These are phyloP conservation scores for Ptycholaimellus sp. DNA, from an alignment of 2,888 invertebrate species.

Conservation along the genomic window DNA sequence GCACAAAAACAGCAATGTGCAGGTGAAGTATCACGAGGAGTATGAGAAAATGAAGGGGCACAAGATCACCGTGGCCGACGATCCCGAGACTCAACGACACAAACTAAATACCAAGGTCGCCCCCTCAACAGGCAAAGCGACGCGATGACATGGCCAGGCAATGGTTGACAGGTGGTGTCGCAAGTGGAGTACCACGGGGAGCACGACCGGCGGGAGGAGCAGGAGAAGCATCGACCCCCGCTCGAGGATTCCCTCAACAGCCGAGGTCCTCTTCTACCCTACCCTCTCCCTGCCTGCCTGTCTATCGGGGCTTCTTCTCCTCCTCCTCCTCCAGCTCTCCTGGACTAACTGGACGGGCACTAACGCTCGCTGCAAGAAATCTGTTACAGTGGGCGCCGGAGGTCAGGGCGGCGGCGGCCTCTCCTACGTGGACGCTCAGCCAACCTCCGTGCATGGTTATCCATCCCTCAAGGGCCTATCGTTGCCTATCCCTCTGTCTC, in stretches of 20 bases:
- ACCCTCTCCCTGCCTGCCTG: too few relatives aligned
- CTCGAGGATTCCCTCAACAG: slow-evolving; percentile 1
- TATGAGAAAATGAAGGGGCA: slow-evolving; percentile 88
- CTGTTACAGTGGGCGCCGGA: too few relatives aligned
- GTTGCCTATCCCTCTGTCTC: background rate
- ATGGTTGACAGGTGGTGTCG: slow-evolving; percentile 14
- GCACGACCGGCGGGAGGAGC: slow-evolving; percentile 68
- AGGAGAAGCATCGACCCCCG: slow-evolving; percentile 56
- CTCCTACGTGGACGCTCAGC: background rate
- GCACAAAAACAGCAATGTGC: too few relatives aligned
- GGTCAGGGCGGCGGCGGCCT: background rate
- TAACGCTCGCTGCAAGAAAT: too few relatives aligned
- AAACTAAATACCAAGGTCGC: too few relatives aligned
- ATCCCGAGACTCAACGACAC: too few relatives aligned
- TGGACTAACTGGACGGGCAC: too few relatives aligned
- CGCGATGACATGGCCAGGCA: background rate
- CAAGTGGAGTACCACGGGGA: slow-evolving; percentile 83
- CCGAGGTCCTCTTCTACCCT: too few relatives aligned
- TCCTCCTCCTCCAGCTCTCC: too few relatives aligned
- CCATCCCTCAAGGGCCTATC: background rate
- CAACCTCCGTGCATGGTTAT: background rate
- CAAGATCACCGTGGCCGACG: slow-evolving; percentile 82
- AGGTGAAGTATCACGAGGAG: slow-evolving; percentile 85
- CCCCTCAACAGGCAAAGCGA: too few relatives aligned
- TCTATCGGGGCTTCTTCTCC: too few relatives aligned